Evolutionary conservation across 1,140 invertebrate genomes (phyloP).

Genomic region (Melipona quadrifasciata): DNA sequence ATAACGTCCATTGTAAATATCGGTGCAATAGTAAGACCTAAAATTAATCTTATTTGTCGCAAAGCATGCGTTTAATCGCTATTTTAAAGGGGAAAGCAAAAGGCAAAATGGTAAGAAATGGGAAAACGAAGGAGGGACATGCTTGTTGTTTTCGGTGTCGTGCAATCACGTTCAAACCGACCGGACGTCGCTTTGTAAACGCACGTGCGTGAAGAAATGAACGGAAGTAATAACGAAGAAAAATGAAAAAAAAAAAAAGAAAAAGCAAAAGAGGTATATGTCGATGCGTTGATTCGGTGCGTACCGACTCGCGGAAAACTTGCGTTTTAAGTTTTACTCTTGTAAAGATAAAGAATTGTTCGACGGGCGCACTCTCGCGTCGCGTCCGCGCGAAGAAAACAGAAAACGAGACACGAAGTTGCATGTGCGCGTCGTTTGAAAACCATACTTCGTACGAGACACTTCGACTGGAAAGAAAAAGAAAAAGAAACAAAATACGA

Average conservation of each 20-base stretch:
- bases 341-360: slow-evolving; percentile 45
- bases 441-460: slow-evolving; percentile 67
- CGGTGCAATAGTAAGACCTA: slow-evolving; percentile 76
- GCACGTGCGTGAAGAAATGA: not conserved
- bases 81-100: slow-evolving; percentile 47
- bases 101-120: not conserved
- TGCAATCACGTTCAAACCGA: slow-evolving; percentile 49
- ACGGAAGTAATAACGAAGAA: not conserved
- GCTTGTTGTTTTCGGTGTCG: slow-evolving; percentile 47
- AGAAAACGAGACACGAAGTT: slow-evolving; percentile 7
- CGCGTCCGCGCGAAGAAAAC: slow-evolving; percentile 20
- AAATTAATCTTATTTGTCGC: slow-evolving; percentile 72
- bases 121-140: slow-evolving; percentile 16
- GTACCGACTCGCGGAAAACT: slow-evolving; percentile 52
- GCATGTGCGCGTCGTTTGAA: slow-evolving; percentile 19
- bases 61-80: slow-evolving; percentile 56
- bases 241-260: not conserved
- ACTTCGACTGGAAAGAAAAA: slow-evolving; percentile 68
- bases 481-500: slow-evolving; percentile 55
- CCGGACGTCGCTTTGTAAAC: slow-evolving; percentile 25
- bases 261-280: slow-evolving; percentile 31
- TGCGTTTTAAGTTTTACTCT: slow-evolving; percentile 59
- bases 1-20: slow-evolving; percentile 80
- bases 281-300: slow-evolving; percentile 56
- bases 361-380: not conserved